A percentile compares a stretch with the other conserved stretches of the same genome.
phyloP scores from a whole-genome alignment of 30 jellyfish, hydroid and myxozoan species.

The Chrysaora quinquecirrha region DNA sequence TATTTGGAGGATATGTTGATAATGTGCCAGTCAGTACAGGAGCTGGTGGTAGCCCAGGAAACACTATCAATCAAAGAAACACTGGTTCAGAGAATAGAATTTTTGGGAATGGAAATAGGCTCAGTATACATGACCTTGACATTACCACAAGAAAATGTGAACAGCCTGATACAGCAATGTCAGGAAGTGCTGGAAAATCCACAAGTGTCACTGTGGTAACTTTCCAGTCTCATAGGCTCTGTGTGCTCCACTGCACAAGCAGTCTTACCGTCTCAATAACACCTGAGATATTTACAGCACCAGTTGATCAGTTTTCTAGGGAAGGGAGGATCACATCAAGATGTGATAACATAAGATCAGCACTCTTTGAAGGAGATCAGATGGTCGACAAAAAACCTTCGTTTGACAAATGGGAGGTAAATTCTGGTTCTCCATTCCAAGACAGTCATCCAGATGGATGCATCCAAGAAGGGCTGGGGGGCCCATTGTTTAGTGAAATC shows the following conservation, averaged over 20 bases:
- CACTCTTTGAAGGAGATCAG: constrained; percentile 7
- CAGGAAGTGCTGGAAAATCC: background rate
- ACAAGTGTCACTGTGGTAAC: constrained; percentile 14
- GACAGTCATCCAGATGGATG: constrained; percentile 36
- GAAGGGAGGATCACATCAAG: background rate
- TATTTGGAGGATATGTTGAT: constrained; percentile 1
- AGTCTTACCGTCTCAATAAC: constrained; percentile 31
- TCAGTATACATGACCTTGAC: constrained; percentile 32
- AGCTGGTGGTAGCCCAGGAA: constrained; percentile 17
- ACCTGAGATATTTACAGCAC: constrained; percentile 20
- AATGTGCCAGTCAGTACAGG: constrained; percentile 2
- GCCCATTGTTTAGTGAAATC: constrained; percentile 21
- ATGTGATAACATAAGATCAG: background rate
- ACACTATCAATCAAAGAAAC: no score
- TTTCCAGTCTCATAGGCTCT: constrained; percentile 18
- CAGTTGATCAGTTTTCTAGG: background rate
- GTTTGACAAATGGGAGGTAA: constrained; percentile 18
- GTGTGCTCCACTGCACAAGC: constrained; percentile 46
- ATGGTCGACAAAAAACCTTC: constrained; percentile 37
- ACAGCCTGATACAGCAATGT: constrained; percentile 17
- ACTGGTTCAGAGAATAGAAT: constrained; percentile 22
- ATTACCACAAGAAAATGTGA: constrained; percentile 12
- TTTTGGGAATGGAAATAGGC: constrained; percentile 47
- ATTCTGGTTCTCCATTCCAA: background rate
- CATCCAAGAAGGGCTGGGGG: constrained; percentile 62